A percentile compares a stretch with the other conserved stretches of the same genome.
phyloP scores from a whole-genome alignment of 2,888 invertebrate genomes.

The Desoria tigrina region DNA sequence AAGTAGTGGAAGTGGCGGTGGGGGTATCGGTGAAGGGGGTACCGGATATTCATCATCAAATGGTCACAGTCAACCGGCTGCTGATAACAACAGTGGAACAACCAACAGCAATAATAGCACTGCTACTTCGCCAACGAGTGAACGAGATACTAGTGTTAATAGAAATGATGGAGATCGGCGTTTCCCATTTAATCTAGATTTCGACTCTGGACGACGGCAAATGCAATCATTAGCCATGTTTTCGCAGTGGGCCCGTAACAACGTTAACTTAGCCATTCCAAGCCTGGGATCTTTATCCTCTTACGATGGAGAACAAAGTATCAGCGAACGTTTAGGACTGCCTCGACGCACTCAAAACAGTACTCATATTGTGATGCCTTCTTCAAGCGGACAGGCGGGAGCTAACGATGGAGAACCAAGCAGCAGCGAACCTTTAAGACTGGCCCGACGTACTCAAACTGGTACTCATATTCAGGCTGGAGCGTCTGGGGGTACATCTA shows the following conservation, averaged over 20 bases:
- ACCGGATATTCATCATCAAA: neutral
- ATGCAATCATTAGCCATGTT: slow-evolving; percentile 21
- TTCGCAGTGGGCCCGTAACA: slow-evolving; percentile 26
- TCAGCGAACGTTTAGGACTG: neutral
- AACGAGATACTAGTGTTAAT: neutral
- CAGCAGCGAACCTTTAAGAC: neutral
- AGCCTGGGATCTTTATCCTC: neutral
- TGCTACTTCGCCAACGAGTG: neutral
- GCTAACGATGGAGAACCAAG: neutral
- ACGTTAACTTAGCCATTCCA: slow-evolving; percentile 17
- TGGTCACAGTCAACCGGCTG: neutral
- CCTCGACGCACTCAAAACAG: neutral
- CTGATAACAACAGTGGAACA: neutral
- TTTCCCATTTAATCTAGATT: slow-evolving; percentile 3
- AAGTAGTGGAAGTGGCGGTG: neutral
- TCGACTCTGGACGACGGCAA: slow-evolving; percentile 16
- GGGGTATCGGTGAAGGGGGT: neutral
- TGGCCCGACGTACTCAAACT: neutral
- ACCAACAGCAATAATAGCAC: neutral
- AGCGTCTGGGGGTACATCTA: neutral
- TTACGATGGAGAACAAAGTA: neutral
- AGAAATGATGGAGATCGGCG: slow-evolving; percentile 9
- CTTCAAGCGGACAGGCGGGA: neutral
- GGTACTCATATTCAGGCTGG: slow-evolving; percentile 8
- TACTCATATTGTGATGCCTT: slow-evolving; percentile 3